These are phyloP conservation scores for Oxyteleia sp. DNA, from an alignment of 2,888 invertebrate species.

Conservation along the genomic window DNA sequence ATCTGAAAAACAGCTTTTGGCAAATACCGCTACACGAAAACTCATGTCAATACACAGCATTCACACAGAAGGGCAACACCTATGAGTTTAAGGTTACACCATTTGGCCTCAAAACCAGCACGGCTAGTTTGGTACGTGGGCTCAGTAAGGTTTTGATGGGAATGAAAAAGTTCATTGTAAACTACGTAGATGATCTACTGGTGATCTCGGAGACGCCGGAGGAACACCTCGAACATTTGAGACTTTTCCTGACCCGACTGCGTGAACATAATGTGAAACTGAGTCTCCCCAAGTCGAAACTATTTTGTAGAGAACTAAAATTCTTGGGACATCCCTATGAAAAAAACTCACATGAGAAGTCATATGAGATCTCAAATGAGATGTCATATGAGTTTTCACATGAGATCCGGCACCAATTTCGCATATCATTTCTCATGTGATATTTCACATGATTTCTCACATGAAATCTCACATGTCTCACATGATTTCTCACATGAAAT, in stretches of 20 bases:
- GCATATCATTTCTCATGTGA: too few species aligned
- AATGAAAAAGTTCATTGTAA: conserved; percentile 1
- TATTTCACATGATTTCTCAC: too few species aligned
- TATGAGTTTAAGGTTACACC: too few species aligned
- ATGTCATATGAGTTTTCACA: too few species aligned
- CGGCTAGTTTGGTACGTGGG: background rate
- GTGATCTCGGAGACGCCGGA: background rate
- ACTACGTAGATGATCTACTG: conserved; percentile 15
- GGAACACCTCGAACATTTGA: conserved; percentile 1
- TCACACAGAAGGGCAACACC: background rate
- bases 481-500: too few species aligned
- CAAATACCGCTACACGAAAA: background rate
- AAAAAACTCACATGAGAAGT: too few species aligned
- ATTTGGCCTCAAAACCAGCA: background rate
- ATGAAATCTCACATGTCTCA: too few species aligned
- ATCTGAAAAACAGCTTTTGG: conserved; percentile 32
- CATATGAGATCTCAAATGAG: too few species aligned
- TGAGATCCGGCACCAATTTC: too few species aligned
- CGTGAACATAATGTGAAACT: background rate
- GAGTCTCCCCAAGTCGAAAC: background rate
- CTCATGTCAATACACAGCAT: conserved; percentile 21
- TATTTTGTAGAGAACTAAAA: background rate
- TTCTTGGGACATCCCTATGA: conserved; percentile 26
- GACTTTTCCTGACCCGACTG: background rate
- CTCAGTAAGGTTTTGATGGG: background rate